A percentile compares a stretch with the other conserved stretches of the same genome.
phyloP scores from a whole-genome alignment of 2,888 invertebrate genomes.

The Epirrhoe alternata region DNA sequence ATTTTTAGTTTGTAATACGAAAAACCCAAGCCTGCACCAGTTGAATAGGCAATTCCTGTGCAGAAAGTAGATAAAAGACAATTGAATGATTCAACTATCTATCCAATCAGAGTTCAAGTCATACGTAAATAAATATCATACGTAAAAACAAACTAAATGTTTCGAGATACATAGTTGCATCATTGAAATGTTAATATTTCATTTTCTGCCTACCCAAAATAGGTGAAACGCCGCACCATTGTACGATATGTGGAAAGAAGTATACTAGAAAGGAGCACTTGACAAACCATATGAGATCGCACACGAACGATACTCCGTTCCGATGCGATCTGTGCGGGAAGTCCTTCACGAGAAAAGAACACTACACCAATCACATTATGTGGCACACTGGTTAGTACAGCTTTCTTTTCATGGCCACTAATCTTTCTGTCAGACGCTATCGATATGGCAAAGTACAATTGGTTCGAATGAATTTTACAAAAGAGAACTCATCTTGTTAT shows the following conservation, averaged over 20 bases:
- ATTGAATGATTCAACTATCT: slow-evolving; percentile 84
- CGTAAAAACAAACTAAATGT: slow-evolving; percentile 60
- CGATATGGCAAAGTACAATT: slow-evolving; percentile 7
- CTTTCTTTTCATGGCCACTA: slow-evolving; percentile 48
- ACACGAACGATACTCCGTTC: slow-evolving; percentile 95
- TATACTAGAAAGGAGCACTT: slow-evolving; percentile 95
- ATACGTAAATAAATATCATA: slow-evolving; percentile 30
- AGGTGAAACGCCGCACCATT: slow-evolving; percentile 95
- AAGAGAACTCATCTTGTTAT: neutral
- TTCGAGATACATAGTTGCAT: slow-evolving; percentile 78
- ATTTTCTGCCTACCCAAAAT: slow-evolving; percentile 65
- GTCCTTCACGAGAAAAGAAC: slow-evolving; percentile 94
- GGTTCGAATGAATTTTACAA: neutral
- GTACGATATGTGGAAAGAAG: slow-evolving; percentile 94
- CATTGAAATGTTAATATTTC: slow-evolving; percentile 78
- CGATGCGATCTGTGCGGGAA: slow-evolving; percentile 95
- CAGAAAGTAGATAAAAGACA: slow-evolving; percentile 73
- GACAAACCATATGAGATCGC: slow-evolving; percentile 94
- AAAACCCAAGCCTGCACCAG: slow-evolving; percentile 77
- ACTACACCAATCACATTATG: slow-evolving; percentile 95
- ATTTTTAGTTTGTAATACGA: slow-evolving; percentile 63
- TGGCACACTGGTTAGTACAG: slow-evolving; percentile 91
- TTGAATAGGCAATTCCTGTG: slow-evolving; percentile 60
- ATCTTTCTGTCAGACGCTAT: slow-evolving; percentile 18
- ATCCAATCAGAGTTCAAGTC: slow-evolving; percentile 26